Conservation (phyloP, 2,113 vertebrate species). For the Anhinga rufa region DNA sequence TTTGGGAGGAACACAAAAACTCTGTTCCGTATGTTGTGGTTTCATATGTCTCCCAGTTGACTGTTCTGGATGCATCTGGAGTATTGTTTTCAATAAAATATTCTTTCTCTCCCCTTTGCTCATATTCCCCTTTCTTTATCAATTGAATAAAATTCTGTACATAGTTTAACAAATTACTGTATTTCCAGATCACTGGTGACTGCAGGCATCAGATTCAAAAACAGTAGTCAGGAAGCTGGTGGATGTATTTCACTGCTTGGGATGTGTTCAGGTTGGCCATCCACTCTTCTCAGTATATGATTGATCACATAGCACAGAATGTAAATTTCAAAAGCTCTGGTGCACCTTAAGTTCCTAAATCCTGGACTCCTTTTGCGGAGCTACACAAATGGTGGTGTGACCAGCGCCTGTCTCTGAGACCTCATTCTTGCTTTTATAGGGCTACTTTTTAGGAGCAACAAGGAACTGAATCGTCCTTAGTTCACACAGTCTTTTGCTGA, state of each 20-base stretch:
- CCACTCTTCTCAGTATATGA: neutral
- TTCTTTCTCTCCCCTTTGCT: neutral
- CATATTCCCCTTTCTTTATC: neutral
- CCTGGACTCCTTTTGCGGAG: neutral
- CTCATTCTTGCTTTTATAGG: neutral
- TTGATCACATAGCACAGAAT: neutral
- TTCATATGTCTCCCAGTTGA: neutral
- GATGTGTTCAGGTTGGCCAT: neutral
- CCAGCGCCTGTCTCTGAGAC: neutral
- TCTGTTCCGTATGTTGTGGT: neutral
- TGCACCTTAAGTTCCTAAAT: neutral
- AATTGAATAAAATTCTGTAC: neutral
- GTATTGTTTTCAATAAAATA: constrained; percentile 30
- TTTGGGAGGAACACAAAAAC: constrained; percentile 10
- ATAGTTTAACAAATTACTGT: neutral
- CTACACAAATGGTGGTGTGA: neutral
- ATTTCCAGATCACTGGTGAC: neutral
- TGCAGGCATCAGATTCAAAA: neutral
- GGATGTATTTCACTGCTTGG: neutral
- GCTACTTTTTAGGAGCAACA: neutral
- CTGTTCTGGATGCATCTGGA: constrained; percentile 20
- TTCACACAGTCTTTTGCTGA: neutral
- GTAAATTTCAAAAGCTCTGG: neutral
- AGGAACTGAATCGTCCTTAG: neutral
- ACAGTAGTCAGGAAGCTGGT: neutral